Conservation (phyloP, 2,113 vertebrate species). For the Dicrurus megarhynchus region DNA sequence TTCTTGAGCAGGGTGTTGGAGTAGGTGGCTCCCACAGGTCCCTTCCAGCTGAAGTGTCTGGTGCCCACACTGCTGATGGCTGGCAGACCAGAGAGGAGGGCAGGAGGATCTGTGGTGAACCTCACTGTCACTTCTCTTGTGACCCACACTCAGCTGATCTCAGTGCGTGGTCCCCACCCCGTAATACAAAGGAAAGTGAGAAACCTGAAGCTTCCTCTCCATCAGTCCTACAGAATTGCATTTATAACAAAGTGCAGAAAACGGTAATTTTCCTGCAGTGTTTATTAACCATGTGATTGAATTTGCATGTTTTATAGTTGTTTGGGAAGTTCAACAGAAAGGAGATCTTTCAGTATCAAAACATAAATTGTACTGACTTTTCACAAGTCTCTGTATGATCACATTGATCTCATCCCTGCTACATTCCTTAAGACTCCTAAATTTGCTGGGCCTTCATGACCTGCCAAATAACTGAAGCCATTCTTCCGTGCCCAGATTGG, state of each 20-base stretch:
- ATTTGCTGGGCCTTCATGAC: background rate
- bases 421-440: background rate
- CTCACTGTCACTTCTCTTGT: background rate
- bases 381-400: background rate
- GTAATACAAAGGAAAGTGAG: background rate
- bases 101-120: constrained; percentile 2
- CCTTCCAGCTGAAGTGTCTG: background rate
- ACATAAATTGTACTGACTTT: background rate
- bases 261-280: background rate
- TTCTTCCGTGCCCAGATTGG: background rate
- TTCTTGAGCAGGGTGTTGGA: background rate
- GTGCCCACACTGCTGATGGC: background rate
- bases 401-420: background rate
- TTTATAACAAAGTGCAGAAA: background rate
- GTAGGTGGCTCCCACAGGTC: background rate
- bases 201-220: constrained; percentile 11
- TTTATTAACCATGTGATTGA: background rate
- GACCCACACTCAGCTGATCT: background rate
- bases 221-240: background rate
- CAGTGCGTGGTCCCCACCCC: background rate
- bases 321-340: background rate
- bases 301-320: background rate
- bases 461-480: background rate
- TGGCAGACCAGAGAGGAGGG: background rate
- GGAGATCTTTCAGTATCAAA: background rate